A percentile compares a stretch with the other conserved stretches of the same genome.
Evolutionary conservation across 2,888 invertebrate genomes (phyloP).

Genomic region (Chesias legatella): DNA sequence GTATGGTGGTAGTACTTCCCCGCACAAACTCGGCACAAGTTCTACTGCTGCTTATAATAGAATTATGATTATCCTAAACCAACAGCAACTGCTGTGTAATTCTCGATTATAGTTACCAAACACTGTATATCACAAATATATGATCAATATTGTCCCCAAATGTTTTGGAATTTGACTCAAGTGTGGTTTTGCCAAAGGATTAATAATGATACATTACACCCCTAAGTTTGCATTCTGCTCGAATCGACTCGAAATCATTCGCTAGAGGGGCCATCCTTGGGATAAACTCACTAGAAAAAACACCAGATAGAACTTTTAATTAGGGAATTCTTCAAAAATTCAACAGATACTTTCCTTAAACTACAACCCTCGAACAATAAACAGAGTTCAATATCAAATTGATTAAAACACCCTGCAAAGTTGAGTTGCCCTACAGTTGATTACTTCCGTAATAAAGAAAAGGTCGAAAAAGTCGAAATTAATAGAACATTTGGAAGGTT

Average conservation of each 20-base stretch:
- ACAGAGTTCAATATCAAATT: slow-evolving; percentile 17
- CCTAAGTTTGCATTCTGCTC: slow-evolving; percentile 49
- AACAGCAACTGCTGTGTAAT: neutral
- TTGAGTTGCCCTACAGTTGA: slow-evolving; percentile 12
- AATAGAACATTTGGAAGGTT: slow-evolving; percentile 19
- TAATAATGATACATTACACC: slow-evolving; percentile 16
- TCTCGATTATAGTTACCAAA: slow-evolving; percentile 14
- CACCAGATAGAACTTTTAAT: too few species aligned
- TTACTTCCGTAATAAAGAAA: slow-evolving; percentile 16
- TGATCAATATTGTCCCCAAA: slow-evolving; percentile 17
- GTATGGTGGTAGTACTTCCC: too few species aligned
- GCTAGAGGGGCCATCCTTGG: too few species aligned
- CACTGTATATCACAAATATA: slow-evolving; percentile 13
- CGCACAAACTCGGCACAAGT: too few species aligned
- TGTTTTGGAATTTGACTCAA: slow-evolving; percentile 25
- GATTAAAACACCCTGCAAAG: slow-evolving; percentile 16
- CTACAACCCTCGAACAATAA: slow-evolving; percentile 2
- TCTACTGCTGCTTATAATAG: too few species aligned
- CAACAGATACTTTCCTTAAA: slow-evolving; percentile 1
- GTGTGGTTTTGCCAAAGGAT: slow-evolving; percentile 16
- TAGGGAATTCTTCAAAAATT: neutral
- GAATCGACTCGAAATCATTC: slow-evolving; percentile 57
- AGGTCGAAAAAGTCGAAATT: slow-evolving; percentile 18
- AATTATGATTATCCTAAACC: neutral
- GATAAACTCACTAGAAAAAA: too few species aligned